Percentiles rank a stretch among this genome's conserved stretches.
phyloP scores from a whole-genome alignment of 2,888 invertebrate species.

The Leptothorax acervorum region DNA sequence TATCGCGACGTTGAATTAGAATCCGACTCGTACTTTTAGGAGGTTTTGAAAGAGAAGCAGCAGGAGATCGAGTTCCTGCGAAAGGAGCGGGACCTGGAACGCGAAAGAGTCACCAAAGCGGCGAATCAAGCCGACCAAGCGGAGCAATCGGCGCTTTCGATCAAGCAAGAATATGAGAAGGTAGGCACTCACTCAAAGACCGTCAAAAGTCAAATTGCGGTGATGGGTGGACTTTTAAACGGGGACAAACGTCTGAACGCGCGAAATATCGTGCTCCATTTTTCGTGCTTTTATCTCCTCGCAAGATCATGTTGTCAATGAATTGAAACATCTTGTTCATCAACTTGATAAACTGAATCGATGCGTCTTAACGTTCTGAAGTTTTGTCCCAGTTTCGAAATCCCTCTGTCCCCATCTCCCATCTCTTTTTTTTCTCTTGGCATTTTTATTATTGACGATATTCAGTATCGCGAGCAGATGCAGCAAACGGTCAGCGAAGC shows the following conservation, averaged over 20 bases:
- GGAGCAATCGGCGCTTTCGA: constrained; percentile 88
- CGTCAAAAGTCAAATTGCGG: neutral
- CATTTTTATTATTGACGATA: constrained; percentile 51
- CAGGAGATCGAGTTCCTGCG: constrained; percentile 97
- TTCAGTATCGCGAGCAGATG: constrained; percentile 87
- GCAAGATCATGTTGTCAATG: neutral
- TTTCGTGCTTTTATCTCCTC: neutral
- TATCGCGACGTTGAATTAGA: constrained; percentile 5
- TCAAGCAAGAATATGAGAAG: constrained; percentile 89
- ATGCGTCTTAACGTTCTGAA: neutral
- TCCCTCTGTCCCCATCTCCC: neutral
- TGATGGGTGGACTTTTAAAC: neutral
- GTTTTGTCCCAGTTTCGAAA: constrained; percentile 14
- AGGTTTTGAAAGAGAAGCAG: constrained; percentile 96
- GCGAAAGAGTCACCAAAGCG: constrained; percentile 94
- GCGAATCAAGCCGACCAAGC: constrained; percentile 93
- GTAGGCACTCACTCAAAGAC: constrained; percentile 82
- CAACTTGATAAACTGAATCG: neutral
- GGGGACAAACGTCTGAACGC: neutral
- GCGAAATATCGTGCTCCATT: neutral
- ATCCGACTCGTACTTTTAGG: constrained; percentile 87
- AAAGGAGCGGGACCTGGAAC: constrained; percentile 95
- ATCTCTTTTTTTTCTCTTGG: neutral
- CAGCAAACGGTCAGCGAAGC: constrained; percentile 88
- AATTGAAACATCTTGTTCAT: neutral